Evolutionary conservation across 2,888 invertebrate genomes (phyloP).

Genomic region (Dicyrtoma fusca): DNA sequence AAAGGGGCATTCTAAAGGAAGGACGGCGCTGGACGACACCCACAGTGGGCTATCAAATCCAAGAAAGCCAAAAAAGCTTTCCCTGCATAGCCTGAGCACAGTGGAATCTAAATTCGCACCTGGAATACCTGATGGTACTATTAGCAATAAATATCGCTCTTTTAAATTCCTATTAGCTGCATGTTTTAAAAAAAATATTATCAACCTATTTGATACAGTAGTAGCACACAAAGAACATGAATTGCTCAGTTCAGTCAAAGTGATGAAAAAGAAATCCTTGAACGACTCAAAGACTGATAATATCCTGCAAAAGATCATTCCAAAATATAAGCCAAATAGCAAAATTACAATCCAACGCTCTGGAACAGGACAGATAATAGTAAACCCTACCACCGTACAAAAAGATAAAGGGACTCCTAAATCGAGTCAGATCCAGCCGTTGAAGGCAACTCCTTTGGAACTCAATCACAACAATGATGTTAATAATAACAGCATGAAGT

Average conservation of each 20-base stretch:
- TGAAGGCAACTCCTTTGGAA: not conserved
- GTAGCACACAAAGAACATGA: constrained; percentile 19
- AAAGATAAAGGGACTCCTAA: constrained; percentile 3
- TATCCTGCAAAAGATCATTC: constrained; percentile 17
- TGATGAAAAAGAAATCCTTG: constrained; percentile 19
- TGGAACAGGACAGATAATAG: too few species aligned
- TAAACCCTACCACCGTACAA: too few species aligned
- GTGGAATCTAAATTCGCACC: not conserved
- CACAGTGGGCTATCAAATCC: too few species aligned
- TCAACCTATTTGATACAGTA: not conserved
- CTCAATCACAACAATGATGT: not conserved
- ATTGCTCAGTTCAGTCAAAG: not conserved
- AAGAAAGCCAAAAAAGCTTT: not conserved
- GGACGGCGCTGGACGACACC: too few species aligned
- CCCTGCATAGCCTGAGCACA: not conserved
- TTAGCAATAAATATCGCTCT: not conserved
- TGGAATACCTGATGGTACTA: not conserved
- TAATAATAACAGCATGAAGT: not conserved
- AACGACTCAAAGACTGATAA: not conserved
- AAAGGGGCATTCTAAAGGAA: too few species aligned
- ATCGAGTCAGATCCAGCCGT: not conserved
- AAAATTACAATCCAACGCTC: constrained; percentile 8
- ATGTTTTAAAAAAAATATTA: not conserved
- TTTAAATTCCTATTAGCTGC: not conserved
- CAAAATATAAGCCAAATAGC: constrained; percentile 37